These are phyloP conservation scores for Cheilosia vernalis DNA, from an alignment of 2,888 invertebrate genomes.

Conservation along the genomic window DNA sequence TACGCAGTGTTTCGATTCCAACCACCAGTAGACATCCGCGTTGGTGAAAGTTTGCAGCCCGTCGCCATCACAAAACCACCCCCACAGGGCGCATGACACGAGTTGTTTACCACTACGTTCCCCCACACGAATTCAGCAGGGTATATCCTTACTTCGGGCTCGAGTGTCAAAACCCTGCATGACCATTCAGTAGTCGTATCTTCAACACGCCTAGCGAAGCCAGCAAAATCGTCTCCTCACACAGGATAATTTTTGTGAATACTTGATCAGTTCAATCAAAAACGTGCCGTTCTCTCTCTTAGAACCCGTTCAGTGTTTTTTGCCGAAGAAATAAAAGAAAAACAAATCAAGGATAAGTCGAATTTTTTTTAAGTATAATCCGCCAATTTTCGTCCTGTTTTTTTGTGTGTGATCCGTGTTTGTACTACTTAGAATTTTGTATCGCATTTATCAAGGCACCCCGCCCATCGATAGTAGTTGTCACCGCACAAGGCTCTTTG, in stretches of 20 bases:
- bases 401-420: slow-evolving; percentile 32
- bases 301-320: slow-evolving; percentile 47
- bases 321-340: slow-evolving; percentile 11
- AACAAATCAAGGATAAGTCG: slow-evolving; percentile 20
- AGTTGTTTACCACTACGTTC: slow-evolving; percentile 47
- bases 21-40: slow-evolving; percentile 39
- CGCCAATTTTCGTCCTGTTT: slow-evolving; percentile 35
- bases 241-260: slow-evolving; percentile 32
- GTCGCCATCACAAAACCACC: slow-evolving; percentile 28
- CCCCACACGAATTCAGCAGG: slow-evolving; percentile 28
- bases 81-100: slow-evolving; percentile 56
- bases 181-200: slow-evolving; percentile 73
- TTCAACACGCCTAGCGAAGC: slow-evolving; percentile 71
- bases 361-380: background rate
- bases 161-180: slow-evolving; percentile 60
- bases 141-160: slow-evolving; percentile 60
- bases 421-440: slow-evolving; percentile 23
- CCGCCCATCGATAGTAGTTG: slow-evolving; percentile 8
- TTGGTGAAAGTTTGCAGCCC: slow-evolving; percentile 57
- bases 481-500: slow-evolving; percentile 27
- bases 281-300: slow-evolving; percentile 34
- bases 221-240: slow-evolving; percentile 43
- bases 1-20: slow-evolving; percentile 61
- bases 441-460: background rate
- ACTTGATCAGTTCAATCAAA: slow-evolving; percentile 24